Base-by-base conservation (phyloP, 2,888 invertebrate species). In the Drosophila basisetae region DNA sequence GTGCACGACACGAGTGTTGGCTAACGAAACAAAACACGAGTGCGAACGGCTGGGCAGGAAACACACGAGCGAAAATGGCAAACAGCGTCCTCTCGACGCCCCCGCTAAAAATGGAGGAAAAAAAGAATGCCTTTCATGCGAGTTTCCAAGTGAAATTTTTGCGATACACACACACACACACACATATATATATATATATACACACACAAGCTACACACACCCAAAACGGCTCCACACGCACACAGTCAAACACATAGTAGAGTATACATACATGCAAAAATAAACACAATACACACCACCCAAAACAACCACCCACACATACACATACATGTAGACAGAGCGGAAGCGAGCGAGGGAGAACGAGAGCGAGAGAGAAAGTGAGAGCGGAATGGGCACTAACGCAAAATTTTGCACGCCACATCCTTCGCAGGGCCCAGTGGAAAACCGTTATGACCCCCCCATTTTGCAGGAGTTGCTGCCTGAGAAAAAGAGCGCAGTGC, bases 61-160 rank as follows among this genome's bases (percentile, higher is more conserved):
- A 77, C 74, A 73, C 76, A 83, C 83, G 77, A 86, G 50, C 64
- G 50, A 79, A 86, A 84, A 86, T 84, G 79, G 77, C 84, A 84
- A 84, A 82, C 79, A 79, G 77, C 68, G 50, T 72, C 63, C 68
- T 61, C 66, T 31, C 63, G 30, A 65, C 80, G 69, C 76, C 83
- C 68, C 74, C 83, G 53, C 71, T 75, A 60, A 61, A 69, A 66
- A 58, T 58, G 37, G 33, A 55, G 25, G 56, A 64, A 73, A 65
- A 82, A 69, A 69, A 69, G 73, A 61, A 75, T 80, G 73, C 65
- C 60, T 79, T 80, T 80, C 59, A 72, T 82, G 77, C 76, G 89
- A 85, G 89, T 90, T 90, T 89, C 91, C 87, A 90, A 84, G 87
- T 76, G 79, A 91, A 90, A 85, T 81, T 89, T 86, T 65, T 79